Percentiles rank a stretch among this genome's conserved stretches.
These are phyloP conservation scores for Drosophila asahinai DNA, from an alignment of 1,140 invertebrate species.

Conservation along the genomic window DNA sequence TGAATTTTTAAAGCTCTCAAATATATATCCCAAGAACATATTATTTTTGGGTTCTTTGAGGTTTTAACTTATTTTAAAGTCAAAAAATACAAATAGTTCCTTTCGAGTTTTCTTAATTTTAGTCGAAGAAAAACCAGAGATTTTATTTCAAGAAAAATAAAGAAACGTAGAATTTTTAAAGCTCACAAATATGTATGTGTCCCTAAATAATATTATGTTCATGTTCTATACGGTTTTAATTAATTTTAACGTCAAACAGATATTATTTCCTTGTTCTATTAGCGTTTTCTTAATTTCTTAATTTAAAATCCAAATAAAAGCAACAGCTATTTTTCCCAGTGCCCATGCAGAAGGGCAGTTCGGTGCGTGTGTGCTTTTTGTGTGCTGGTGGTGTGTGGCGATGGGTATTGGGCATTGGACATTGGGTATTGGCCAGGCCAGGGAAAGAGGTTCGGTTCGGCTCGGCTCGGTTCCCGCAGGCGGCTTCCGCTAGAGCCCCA, in stretches of 20 bases:
- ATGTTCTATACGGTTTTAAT: no score
- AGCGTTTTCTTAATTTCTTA: no score
- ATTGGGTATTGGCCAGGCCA: conserved; percentile 33
- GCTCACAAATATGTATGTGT: background rate
- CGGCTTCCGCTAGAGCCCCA: conserved; percentile 16
- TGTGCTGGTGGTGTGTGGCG: background rate
- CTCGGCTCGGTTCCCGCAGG: conserved; percentile 13
- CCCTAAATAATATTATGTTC: background rate
- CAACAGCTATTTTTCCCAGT: background rate
- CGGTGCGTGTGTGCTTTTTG: conserved; percentile 20
- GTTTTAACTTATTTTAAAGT: no score
- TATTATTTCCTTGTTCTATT: no score
- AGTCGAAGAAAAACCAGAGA: no score
- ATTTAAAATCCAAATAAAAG: no score
- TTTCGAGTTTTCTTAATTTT: no score
- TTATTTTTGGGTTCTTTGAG: no score
- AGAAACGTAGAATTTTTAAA: background rate
- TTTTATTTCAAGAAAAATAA: background rate
- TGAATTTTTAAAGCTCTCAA: no score
- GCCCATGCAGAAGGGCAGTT: conserved; percentile 9
- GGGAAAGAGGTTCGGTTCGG: conserved; percentile 19
- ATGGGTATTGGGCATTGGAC: conserved; percentile 8
- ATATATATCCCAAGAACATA: no score
- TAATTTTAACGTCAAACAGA: no score
- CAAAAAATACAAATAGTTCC: no score